Conservation (phyloP, 2,888 invertebrate species). For the Agonopterix alstromeriana region DNA sequence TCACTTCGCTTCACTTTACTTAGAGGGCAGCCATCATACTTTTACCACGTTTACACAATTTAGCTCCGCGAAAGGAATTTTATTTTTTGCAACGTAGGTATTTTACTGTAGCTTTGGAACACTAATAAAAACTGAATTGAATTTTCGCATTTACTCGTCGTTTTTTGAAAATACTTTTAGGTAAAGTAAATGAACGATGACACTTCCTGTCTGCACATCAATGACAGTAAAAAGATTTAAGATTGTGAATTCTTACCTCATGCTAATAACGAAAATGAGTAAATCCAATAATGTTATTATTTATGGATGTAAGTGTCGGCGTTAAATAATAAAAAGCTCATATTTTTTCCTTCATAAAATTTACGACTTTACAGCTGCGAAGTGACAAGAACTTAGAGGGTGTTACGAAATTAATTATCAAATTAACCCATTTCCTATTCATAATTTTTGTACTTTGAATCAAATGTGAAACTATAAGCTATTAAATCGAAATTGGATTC, state of each 20-base stretch:
- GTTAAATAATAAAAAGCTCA: not conserved
- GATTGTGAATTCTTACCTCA: no score
- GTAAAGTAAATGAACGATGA: no score
- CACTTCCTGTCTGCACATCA: no score
- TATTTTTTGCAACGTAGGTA: slow-evolving; percentile 32
- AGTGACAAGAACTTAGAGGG: slow-evolving; percentile 5
- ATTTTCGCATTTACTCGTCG: no score
- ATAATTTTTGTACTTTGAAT: slow-evolving; percentile 1
- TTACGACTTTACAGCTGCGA: slow-evolving; percentile 7
- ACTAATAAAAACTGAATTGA: no score
- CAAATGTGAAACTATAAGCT: not conserved
- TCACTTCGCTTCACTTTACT: slow-evolving; percentile 71
- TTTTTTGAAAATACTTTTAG: no score
- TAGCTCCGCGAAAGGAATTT: slow-evolving; percentile 52
- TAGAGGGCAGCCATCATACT: slow-evolving; percentile 67
- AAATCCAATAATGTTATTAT: slow-evolving; percentile 1
- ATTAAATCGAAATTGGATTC: slow-evolving; percentile 9
- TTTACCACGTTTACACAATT: slow-evolving; percentile 55
- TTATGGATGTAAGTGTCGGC: slow-evolving; percentile 1
- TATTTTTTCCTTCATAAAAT: not conserved
- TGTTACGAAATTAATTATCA: slow-evolving; percentile 9
- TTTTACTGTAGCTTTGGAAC: not conserved
- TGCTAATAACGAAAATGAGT: not conserved
- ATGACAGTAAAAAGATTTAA: no score
- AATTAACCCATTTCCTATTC: slow-evolving; percentile 10